These are phyloP conservation scores for Asobara japonica DNA, from an alignment of 1,140 invertebrate genomes.

Conservation along the genomic window DNA sequence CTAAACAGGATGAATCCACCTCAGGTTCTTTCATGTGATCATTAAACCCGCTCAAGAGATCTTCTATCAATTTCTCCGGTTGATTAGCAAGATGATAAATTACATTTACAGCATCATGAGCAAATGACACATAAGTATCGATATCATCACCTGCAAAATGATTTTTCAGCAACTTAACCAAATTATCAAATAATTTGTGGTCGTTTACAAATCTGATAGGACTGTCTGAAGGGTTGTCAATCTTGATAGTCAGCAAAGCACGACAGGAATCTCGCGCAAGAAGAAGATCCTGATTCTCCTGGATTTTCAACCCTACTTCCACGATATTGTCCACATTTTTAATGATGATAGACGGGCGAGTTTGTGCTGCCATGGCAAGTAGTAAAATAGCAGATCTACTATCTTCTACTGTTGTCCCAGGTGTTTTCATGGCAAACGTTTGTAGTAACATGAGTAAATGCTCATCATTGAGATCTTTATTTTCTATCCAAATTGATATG, in stretches of 20 bases:
- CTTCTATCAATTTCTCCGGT: slow-evolving; percentile 53
- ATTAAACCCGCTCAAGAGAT: slow-evolving; percentile 46
- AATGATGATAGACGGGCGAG: slow-evolving; percentile 67
- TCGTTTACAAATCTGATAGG: slow-evolving; percentile 64
- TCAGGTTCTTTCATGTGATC: slow-evolving; percentile 34
- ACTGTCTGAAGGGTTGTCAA: slow-evolving; percentile 42
- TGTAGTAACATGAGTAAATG: slow-evolving; percentile 80
- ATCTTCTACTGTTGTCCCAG: slow-evolving; percentile 74
- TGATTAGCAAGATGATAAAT: slow-evolving; percentile 69
- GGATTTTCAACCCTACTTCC: slow-evolving; percentile 67
- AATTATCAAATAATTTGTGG: slow-evolving; percentile 68
- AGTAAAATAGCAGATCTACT: slow-evolving; percentile 77
- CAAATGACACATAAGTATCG: slow-evolving; percentile 69
- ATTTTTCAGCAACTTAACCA: slow-evolving; percentile 64
- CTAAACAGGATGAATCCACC: not conserved
- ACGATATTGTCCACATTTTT: slow-evolving; percentile 72
- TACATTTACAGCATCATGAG: slow-evolving; percentile 70
- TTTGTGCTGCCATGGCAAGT: slow-evolving; percentile 76
- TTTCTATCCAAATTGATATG: slow-evolving; percentile 73
- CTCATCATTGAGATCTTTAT: slow-evolving; percentile 69
- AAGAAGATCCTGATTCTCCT: slow-evolving; percentile 66
- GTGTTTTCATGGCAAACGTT: slow-evolving; percentile 80
- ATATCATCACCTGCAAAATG: slow-evolving; percentile 62
- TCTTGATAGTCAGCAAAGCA: slow-evolving; percentile 68
- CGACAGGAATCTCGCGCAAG: slow-evolving; percentile 71